Conservation (phyloP, 2,888 invertebrate species). For the Myopa tessellatipennis region DNA sequence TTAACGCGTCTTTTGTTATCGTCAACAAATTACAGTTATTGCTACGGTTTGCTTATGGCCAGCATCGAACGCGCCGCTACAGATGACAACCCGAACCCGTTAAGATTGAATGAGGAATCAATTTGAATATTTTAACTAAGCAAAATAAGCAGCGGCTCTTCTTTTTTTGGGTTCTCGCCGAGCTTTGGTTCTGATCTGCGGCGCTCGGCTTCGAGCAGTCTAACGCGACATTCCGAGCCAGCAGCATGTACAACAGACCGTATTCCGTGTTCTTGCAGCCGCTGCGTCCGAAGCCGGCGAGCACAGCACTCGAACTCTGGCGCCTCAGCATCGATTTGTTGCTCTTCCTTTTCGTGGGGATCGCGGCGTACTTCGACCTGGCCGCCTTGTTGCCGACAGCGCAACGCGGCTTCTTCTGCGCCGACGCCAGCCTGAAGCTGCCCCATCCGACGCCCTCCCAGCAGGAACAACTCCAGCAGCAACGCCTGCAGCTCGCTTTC, state of each 20-base stretch:
- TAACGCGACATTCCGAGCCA: neutral
- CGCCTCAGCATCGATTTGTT: constrained; percentile 59
- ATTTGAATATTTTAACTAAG: too few relatives aligned
- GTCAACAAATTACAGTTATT: too few relatives aligned
- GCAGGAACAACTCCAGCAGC: constrained; percentile 48
- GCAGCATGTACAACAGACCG: constrained; percentile 27
- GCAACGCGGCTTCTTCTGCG: constrained; percentile 61
- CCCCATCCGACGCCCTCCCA: constrained; percentile 48
- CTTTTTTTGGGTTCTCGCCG: too few relatives aligned
- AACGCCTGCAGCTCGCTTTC: constrained; percentile 48
- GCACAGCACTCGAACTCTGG: neutral
- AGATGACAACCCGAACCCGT: too few relatives aligned
- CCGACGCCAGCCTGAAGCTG: constrained; percentile 58
- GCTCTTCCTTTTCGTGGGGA: constrained; percentile 54
- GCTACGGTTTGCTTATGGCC: too few relatives aligned
- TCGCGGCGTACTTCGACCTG: constrained; percentile 55
- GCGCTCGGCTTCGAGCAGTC: neutral
- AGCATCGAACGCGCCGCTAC: too few relatives aligned
- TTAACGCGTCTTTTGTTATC: too few relatives aligned
- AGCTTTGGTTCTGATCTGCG: too few relatives aligned
- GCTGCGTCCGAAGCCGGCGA: neutral
- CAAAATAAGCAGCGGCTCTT: too few relatives aligned
- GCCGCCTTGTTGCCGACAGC: constrained; percentile 55
- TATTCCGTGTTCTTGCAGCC: neutral
- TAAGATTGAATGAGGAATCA: too few relatives aligned